phyloP scores from a whole-genome alignment of 1,140 invertebrate species.

The Planococcus citri region DNA sequence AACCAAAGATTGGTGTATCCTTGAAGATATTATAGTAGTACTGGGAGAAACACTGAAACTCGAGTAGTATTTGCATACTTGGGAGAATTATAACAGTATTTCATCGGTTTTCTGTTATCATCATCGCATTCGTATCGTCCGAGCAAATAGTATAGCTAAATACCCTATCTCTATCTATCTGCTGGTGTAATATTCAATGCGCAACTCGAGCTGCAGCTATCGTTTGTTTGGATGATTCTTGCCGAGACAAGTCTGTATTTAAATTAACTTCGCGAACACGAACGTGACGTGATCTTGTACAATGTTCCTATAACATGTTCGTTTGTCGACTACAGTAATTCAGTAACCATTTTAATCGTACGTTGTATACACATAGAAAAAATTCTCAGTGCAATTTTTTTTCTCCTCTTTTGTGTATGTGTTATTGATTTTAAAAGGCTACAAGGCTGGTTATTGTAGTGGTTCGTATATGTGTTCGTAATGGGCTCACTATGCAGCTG shows the following conservation, averaged over 20 bases:
- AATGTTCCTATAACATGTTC: background rate
- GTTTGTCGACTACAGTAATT: background rate
- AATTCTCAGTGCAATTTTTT: too few species aligned
- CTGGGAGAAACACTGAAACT: background rate
- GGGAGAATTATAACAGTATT: background rate
- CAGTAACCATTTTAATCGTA: too few species aligned
- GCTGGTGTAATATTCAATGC: too few species aligned
- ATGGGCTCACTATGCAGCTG: too few species aligned
- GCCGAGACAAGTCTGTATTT: slow-evolving; percentile 1
- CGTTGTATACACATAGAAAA: too few species aligned
- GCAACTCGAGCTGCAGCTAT: too few species aligned
- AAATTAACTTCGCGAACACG: background rate
- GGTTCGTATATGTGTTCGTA: too few species aligned
- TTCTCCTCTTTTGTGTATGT: too few species aligned
- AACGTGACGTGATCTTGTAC: background rate
- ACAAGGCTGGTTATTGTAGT: too few species aligned
- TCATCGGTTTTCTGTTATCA: background rate
- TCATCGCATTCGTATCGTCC: background rate
- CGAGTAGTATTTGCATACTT: background rate
- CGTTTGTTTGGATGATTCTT: background rate
- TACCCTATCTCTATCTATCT: too few species aligned
- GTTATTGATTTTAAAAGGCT: too few species aligned
- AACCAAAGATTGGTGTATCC: background rate
- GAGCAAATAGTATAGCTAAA: background rate
- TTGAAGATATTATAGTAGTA: background rate